Conservation (phyloP, 1,140 invertebrate genomes). For the Drosophila kohkoa region DNA sequence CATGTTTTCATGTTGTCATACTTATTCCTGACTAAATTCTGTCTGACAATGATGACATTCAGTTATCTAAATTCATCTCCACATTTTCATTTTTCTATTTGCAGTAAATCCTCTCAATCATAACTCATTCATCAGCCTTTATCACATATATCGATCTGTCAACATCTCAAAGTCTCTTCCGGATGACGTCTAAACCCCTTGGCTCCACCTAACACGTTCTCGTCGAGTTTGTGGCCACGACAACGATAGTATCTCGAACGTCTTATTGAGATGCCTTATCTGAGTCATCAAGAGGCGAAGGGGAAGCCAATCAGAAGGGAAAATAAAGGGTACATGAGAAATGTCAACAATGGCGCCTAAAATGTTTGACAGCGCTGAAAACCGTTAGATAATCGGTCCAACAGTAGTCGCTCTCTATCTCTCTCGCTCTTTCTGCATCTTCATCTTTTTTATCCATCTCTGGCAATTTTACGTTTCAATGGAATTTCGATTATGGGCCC, state of each 20-base stretch:
- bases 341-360: conserved; percentile 61
- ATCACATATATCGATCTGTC: conserved; percentile 33
- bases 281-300: conserved; percentile 36
- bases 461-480: conserved; percentile 77
- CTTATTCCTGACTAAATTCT: no score
- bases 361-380: conserved; percentile 33
- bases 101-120: conserved; percentile 1
- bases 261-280: conserved; percentile 53
- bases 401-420: conserved; percentile 23
- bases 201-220: conserved; percentile 15
- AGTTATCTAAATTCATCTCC: no score
- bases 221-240: conserved; percentile 29
- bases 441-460: conserved; percentile 14
- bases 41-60: no score
- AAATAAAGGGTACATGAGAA: conserved; percentile 46
- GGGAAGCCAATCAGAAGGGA: conserved; percentile 29
- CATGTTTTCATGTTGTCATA: no score
- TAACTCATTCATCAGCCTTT: conserved; percentile 35
- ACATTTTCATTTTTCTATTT: neutral
- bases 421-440: neutral
- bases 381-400: conserved; percentile 45
- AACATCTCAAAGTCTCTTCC: conserved; percentile 19
- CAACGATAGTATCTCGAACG: conserved; percentile 46
- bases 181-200: conserved; percentile 23
- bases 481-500: conserved; percentile 75